Evolutionary conservation across 2,797 vertebrate species (phyloP).

Genomic region (Arnoldichthys spilopterus): DNA sequence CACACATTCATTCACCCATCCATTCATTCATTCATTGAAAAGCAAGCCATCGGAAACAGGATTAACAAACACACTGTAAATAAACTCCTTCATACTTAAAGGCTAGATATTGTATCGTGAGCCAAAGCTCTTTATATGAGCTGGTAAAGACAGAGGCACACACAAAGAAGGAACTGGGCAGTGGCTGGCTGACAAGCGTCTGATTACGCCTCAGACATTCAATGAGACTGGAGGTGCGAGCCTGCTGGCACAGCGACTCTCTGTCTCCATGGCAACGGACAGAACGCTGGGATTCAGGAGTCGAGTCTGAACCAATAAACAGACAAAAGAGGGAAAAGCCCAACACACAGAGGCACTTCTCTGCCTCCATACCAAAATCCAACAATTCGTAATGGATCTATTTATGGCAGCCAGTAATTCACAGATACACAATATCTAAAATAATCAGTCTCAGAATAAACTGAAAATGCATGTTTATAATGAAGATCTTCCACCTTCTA

Average conservation of each 20-base stretch:
- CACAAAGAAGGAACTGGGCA: conserved; percentile 55
- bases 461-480: not conserved
- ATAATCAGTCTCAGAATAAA: not conserved
- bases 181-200: conserved; percentile 58
- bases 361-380: conserved; percentile 1
- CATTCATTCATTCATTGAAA: not conserved
- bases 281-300: conserved; percentile 57
- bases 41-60: not conserved
- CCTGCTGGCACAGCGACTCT: conserved; percentile 57
- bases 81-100: not conserved
- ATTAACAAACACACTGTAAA: not conserved
- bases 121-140: conserved; percentile 13
- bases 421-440: not conserved
- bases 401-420: conserved; percentile 9
- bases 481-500: not conserved
- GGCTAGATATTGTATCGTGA: not conserved
- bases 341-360: conserved; percentile 19
- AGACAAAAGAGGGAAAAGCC: conserved; percentile 49
- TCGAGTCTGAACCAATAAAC: conserved; percentile 58
- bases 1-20: not conserved
- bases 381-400: conserved; percentile 13
- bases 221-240: conserved; percentile 48
- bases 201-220: conserved; percentile 57
- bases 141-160: conserved; percentile 32
- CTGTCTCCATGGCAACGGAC: conserved; percentile 60